phyloP scores from a whole-genome alignment of 1,140 invertebrate genomes.

The Tenebrio molitor region DNA sequence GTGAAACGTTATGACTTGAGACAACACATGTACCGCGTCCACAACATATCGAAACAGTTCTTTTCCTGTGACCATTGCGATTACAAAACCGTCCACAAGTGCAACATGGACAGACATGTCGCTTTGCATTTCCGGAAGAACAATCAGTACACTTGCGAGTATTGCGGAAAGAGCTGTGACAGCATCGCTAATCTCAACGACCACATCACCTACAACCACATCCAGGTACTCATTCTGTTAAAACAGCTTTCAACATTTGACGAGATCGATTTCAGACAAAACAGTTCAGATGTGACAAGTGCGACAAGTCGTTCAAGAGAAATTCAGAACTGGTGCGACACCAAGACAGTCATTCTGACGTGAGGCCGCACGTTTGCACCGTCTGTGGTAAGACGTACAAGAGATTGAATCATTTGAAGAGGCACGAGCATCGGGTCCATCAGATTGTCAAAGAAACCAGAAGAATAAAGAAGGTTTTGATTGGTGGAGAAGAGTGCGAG shows the following conservation, averaged over 20 bases:
- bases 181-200: conserved; percentile 50
- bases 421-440: conserved; percentile 47
- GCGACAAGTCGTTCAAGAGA: conserved; percentile 53
- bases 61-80: conserved; percentile 63
- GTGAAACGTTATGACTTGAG: conserved; percentile 62
- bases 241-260: too few species aligned
- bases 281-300: conserved; percentile 47
- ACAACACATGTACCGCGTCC: conserved; percentile 64
- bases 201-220: conserved; percentile 50
- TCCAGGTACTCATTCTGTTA: conserved; percentile 21
- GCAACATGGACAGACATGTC: conserved; percentile 63
- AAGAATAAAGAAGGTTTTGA: conserved; percentile 16
- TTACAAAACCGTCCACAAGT: conserved; percentile 63
- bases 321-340: conserved; percentile 51
- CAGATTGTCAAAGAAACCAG: conserved; percentile 19
- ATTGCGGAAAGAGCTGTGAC: conserved; percentile 66
- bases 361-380: conserved; percentile 46
- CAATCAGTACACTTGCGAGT: conserved; percentile 63
- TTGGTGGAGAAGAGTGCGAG: too few species aligned
- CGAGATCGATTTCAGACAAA: conserved; percentile 34
- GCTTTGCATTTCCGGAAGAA: conserved; percentile 64
- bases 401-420: conserved; percentile 48
- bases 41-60: conserved; percentile 62
- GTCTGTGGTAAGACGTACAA: conserved; percentile 50
- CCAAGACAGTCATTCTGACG: conserved; percentile 47